Conservation (phyloP, 2,888 invertebrate species). For the Cerastis rubricosa region DNA sequence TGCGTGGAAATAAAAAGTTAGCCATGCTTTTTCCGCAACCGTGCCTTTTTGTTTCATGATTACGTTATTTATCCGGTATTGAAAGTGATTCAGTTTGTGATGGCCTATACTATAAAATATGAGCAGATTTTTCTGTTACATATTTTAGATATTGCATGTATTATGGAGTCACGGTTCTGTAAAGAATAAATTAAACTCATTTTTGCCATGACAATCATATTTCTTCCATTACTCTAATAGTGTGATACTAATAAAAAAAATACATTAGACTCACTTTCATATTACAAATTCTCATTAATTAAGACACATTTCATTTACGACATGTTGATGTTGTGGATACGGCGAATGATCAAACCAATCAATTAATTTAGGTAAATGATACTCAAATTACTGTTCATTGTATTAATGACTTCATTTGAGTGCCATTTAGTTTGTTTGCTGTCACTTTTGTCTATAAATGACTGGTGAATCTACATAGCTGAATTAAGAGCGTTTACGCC, state of each 20-base stretch:
- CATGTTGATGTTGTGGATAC: slow-evolving; percentile 12
- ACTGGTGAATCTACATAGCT: no score
- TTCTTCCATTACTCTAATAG: slow-evolving; percentile 31
- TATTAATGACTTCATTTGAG: slow-evolving; percentile 4
- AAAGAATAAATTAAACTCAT: background rate
- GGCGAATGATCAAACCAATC: slow-evolving; percentile 15
- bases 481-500: no score
- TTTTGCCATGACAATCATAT: background rate
- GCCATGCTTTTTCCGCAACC: no score
- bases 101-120: no score
- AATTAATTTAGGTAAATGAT: slow-evolving; percentile 20
- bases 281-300: slow-evolving; percentile 32
- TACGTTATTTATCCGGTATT: no score
- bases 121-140: no score
- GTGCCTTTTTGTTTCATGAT: no score
- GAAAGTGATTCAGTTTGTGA: no score
- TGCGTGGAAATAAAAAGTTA: no score
- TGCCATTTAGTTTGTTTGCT: background rate
- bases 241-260: background rate
- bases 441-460: background rate
- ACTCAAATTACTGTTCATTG: slow-evolving; percentile 7
- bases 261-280: background rate
- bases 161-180: no score
- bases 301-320: slow-evolving; percentile 21
- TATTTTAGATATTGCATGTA: no score